phyloP scores from a whole-genome alignment of 2,113 vertebrate genomes.

The Megaceryle maxima region DNA sequence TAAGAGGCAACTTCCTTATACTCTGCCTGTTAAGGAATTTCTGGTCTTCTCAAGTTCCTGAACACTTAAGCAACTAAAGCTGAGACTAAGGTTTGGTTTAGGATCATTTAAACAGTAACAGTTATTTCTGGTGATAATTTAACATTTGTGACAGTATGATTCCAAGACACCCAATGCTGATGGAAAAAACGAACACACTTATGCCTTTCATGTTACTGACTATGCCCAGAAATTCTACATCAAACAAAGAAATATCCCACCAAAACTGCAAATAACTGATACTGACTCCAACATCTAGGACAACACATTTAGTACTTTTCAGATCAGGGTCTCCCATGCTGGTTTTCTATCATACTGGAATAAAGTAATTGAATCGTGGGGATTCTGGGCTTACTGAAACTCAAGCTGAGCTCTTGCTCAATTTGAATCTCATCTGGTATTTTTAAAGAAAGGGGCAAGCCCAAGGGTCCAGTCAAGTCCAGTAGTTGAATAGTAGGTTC shows the following conservation, averaged over 20 bases:
- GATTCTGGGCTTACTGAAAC: neutral
- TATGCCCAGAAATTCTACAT: neutral
- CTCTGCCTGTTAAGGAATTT: neutral
- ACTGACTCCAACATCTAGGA: neutral
- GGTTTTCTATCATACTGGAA: neutral
- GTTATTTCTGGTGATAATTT: neutral
- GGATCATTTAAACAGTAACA: neutral
- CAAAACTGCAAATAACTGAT: neutral
- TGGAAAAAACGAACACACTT: neutral
- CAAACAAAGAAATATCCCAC: neutral
- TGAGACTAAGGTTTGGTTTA: neutral
- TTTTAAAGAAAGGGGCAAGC: neutral
- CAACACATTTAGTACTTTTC: neutral
- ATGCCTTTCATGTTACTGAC: neutral
- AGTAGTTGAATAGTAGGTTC: neutral
- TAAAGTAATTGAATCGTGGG: neutral
- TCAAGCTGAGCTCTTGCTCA: neutral
- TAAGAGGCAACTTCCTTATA: neutral
- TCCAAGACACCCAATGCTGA: neutral
- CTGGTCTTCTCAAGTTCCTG: neutral
- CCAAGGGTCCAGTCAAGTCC: neutral
- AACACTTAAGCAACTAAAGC: neutral
- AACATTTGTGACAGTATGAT: neutral
- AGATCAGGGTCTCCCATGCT: neutral
- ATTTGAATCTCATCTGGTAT: neutral